Evolutionary conservation across 2,113 vertebrate genomes (phyloP).

Genomic region (Gymnorhina tibicen): DNA sequence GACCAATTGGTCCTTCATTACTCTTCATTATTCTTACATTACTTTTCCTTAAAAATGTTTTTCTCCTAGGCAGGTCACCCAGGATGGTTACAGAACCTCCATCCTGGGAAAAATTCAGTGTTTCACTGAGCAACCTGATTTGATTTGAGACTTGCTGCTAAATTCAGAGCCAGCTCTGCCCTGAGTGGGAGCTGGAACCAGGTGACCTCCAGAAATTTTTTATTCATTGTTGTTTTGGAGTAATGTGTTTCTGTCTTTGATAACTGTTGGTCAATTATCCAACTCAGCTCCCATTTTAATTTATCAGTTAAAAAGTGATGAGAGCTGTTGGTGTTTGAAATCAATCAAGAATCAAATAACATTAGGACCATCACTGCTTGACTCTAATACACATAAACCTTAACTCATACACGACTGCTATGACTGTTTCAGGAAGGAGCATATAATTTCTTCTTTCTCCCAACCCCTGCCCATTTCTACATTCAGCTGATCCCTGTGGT

Average conservation of each 20-base stretch:
- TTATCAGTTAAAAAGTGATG: neutral
- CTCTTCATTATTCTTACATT: no score
- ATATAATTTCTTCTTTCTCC: neutral
- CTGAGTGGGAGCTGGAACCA: neutral
- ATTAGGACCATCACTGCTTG: neutral
- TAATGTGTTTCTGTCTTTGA: neutral
- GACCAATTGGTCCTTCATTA: neutral
- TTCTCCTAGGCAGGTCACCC: neutral
- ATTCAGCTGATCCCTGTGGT: neutral
- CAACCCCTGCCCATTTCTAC: neutral
- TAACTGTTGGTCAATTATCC: neutral
- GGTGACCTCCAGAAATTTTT: neutral
- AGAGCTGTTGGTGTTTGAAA: neutral
- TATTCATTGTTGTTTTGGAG: neutral
- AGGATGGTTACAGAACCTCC: neutral
- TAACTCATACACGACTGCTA: neutral
- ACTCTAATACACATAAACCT: neutral
- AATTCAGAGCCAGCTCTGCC: neutral
- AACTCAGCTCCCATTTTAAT: neutral
- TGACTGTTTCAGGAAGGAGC: neutral
- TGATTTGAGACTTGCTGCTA: fast-evolving
- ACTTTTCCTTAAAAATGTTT: neutral
- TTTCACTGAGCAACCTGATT: neutral
- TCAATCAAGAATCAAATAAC: neutral
- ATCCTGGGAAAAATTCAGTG: neutral